A percentile compares a stretch with the other conserved stretches of the same genome.
Conservation (phyloP, 2,113 vertebrate genomes). For the Neodon shergylaensis region DNA sequence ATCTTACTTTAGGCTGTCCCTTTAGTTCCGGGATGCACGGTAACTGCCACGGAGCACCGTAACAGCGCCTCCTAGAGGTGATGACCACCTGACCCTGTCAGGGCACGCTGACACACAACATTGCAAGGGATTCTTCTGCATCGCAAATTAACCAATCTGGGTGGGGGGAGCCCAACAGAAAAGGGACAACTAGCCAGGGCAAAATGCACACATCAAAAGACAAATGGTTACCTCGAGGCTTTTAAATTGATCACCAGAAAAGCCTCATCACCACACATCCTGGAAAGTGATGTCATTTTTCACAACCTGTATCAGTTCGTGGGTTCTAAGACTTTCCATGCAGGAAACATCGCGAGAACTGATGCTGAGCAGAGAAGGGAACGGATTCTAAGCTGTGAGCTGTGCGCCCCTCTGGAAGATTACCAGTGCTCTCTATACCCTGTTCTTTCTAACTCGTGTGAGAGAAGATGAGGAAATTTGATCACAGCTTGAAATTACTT, state of each 20-base stretch:
- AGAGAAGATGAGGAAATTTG: conserved; percentile 26
- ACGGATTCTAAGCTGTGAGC: not conserved
- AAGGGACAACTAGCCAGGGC: not conserved
- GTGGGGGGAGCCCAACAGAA: not conserved
- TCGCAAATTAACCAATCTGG: not conserved
- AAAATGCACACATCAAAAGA: not conserved
- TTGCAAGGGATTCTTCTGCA: not conserved
- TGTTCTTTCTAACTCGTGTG: not conserved
- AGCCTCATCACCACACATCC: not conserved
- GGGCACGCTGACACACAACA: not conserved
- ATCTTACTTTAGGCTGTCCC: not conserved
- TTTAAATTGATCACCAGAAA: not conserved
- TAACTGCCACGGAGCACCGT: rapidly evolving
- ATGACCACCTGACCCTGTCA: not conserved
- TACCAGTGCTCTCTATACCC: not conserved
- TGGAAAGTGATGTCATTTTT: not conserved
- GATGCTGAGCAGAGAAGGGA: not conserved
- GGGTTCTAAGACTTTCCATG: not conserved
- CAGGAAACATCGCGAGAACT: not conserved
- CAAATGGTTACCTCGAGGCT: not conserved
- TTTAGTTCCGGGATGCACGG: not conserved
- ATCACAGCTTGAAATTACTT: not conserved
- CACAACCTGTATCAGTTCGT: not conserved
- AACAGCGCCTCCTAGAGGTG: not conserved
- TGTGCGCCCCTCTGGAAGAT: not conserved